A percentile compares a stretch with the other conserved stretches of the same genome.
Evolutionary conservation across 2,888 invertebrate species (phyloP).

Genomic region (Dryobotodes eremita): DNA sequence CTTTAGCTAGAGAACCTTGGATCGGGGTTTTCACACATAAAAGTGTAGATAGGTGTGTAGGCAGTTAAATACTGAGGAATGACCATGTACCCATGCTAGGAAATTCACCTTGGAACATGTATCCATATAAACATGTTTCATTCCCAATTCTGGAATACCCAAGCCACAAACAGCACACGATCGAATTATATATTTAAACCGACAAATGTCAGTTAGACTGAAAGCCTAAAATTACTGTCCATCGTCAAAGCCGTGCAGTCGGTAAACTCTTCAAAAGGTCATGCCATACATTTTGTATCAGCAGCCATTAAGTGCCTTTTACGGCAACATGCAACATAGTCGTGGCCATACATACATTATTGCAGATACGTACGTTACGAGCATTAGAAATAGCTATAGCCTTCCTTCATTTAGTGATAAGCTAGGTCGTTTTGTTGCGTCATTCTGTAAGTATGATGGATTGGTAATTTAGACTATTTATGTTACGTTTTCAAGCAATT

Average conservation of each 20-base stretch:
- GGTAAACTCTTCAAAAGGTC: conserved; percentile 49
- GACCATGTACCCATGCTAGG: not conserved
- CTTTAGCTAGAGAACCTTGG: not conserved
- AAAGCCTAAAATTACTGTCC: conserved; percentile 19
- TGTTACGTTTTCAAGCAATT: conserved; percentile 14
- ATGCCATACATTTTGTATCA: conserved; percentile 53
- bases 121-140: not conserved
- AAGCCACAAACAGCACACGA: not conserved
- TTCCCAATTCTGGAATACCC: not conserved
- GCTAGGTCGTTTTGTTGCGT: conserved; percentile 15
- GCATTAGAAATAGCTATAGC: conserved; percentile 31
- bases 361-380: conserved; percentile 39
- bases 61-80: no score
- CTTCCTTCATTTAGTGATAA: conserved; percentile 50
- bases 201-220: conserved; percentile 42
- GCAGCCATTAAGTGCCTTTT: conserved; percentile 31
- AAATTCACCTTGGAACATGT: not conserved
- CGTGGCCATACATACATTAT: conserved; percentile 51
- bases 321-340: conserved; percentile 41
- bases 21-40: not conserved
- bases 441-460: conserved; percentile 51
- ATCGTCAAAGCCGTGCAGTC: conserved; percentile 11
- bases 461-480: conserved; percentile 29
- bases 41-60: no score
- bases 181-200: conserved; percentile 19